These are phyloP conservation scores for Colius striatus DNA, from an alignment of 2,113 vertebrate species.

Conservation along the genomic window DNA sequence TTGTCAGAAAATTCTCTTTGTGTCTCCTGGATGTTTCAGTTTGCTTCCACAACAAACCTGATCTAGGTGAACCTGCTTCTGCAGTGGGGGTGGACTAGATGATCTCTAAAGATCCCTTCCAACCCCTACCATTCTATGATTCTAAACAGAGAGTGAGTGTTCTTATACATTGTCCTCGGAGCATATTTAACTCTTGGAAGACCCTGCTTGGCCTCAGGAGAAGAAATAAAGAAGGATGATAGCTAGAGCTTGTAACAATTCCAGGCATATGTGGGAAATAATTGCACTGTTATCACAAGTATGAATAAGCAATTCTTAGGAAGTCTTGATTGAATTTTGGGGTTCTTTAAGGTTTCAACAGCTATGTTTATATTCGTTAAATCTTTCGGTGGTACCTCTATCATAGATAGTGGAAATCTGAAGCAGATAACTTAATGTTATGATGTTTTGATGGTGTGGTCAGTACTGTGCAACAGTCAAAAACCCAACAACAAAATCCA, in stretches of 20 bases:
- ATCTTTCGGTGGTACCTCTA: background rate
- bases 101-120: too few relatives aligned
- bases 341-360: background rate
- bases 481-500: background rate
- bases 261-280: background rate
- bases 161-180: background rate
- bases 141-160: background rate
- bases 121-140: too few relatives aligned
- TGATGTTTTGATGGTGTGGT: accelerated
- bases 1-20: background rate
- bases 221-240: background rate
- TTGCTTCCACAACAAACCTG: background rate
- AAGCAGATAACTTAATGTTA: background rate
- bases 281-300: background rate
- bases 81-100: too few relatives aligned
- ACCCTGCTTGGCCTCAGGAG: background rate
- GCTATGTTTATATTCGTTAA: background rate
- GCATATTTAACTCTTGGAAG: background rate
- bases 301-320: background rate
- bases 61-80: too few relatives aligned
- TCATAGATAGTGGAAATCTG: background rate
- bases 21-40: background rate
- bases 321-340: background rate
- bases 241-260: background rate
- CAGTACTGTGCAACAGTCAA: background rate